phyloP scores from a whole-genome alignment of 2,888 invertebrate genomes.

The Microctonus hyperodae region DNA sequence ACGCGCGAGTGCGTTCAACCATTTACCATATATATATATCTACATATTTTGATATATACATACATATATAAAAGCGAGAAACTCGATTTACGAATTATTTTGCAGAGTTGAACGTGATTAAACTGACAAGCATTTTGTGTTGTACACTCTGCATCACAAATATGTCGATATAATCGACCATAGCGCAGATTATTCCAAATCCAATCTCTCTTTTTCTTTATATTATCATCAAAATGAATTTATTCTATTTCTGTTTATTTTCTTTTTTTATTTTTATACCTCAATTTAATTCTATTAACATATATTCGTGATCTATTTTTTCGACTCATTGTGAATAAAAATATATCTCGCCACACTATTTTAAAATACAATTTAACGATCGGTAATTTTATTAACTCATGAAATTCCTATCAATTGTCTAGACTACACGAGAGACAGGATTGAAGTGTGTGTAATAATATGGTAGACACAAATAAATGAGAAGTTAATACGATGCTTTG shows the following conservation, averaged over 20 bases:
- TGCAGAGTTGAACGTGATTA: constrained; percentile 11
- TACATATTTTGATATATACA: neutral
- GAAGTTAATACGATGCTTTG: constrained; percentile 1
- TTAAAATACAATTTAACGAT: neutral
- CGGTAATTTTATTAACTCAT: neutral
- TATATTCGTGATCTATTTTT: neutral
- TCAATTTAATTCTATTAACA: neutral
- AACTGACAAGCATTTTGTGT: constrained; percentile 4
- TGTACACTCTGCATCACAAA: constrained; percentile 11
- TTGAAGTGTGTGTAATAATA: neutral
- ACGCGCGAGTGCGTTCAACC: constrained; percentile 6
- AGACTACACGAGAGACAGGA: neutral
- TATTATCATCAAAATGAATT: neutral
- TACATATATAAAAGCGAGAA: constrained; percentile 1
- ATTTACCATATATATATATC: neutral
- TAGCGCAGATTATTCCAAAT: constrained; percentile 4
- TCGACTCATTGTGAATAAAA: neutral
- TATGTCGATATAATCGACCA: constrained; percentile 15
- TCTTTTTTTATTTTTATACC: neutral
- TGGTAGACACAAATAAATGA: neutral
- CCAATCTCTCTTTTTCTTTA: neutral
- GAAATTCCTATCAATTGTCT: neutral
- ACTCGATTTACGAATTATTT: constrained; percentile 20
- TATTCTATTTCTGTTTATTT: neutral
- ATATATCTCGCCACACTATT: neutral